Conservation (phyloP, 2,888 invertebrate genomes). For the Sipha maydis region DNA sequence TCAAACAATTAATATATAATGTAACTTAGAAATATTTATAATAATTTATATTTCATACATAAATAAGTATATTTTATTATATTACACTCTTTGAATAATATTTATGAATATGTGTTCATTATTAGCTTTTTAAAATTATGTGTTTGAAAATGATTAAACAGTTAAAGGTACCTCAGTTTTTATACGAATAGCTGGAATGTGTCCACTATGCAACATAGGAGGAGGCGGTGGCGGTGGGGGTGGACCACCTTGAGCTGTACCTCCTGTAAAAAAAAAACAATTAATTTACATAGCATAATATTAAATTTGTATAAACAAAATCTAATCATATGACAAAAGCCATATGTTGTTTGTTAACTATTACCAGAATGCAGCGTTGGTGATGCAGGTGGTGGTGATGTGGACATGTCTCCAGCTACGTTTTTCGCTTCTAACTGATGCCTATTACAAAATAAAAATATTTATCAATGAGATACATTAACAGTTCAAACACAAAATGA, state of each 20-base stretch:
- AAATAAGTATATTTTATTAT: too few species aligned
- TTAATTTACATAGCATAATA: conserved; percentile 5
- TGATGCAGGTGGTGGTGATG: conserved; percentile 47
- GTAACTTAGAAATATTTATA: too few species aligned
- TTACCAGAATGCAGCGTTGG: conserved; percentile 52
- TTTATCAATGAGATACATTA: background rate
- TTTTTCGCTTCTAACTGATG: conserved; percentile 52
- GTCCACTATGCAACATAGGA: conserved; percentile 70
- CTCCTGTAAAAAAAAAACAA: conserved; percentile 37
- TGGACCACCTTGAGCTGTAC: conserved; percentile 61
- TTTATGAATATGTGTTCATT: too few species aligned
- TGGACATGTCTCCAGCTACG: conserved; percentile 47
- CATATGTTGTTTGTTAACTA: background rate
- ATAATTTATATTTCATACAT: too few species aligned
- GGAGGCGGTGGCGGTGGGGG: conserved; percentile 71
- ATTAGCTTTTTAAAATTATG: background rate
- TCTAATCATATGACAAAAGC: conserved; percentile 1
- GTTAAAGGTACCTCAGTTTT: conserved; percentile 69
- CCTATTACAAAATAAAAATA: background rate
- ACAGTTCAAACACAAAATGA: background rate
- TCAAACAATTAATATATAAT: too few species aligned
- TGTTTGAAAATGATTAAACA: conserved; percentile 62
- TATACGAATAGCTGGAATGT: conserved; percentile 70
- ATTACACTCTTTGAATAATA: too few species aligned
- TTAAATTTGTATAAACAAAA: background rate